phyloP scores from a whole-genome alignment of 2,113 vertebrate species.

The Siphamia tubifer region DNA sequence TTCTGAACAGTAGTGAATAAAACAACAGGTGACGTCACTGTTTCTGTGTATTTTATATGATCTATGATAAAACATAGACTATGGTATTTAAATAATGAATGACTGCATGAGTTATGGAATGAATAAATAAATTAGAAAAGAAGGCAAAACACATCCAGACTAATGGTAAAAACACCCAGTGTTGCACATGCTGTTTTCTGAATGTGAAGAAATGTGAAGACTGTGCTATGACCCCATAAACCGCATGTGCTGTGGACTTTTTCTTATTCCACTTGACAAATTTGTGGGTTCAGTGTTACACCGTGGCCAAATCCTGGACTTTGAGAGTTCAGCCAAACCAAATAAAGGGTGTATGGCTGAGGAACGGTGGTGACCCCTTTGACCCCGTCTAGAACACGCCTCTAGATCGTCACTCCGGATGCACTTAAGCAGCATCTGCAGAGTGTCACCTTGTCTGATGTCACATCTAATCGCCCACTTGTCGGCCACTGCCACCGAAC shows the following conservation, averaged over 20 bases:
- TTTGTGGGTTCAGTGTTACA: slow-evolving; percentile 57
- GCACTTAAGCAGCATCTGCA: background rate
- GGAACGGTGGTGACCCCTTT: slow-evolving; percentile 43
- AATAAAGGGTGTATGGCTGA: slow-evolving; percentile 50
- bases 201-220: slow-evolving; percentile 53
- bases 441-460: slow-evolving; percentile 34
- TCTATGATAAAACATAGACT: no score
- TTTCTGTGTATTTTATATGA: no score
- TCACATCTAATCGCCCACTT: slow-evolving; percentile 7
- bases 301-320: slow-evolving; percentile 58
- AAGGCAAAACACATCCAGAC: slow-evolving; percentile 45
- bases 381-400: slow-evolving; percentile 41
- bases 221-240: slow-evolving; percentile 64
- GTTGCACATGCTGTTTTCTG: slow-evolving; percentile 25
- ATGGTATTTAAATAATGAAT: background rate
- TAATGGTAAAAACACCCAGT: slow-evolving; percentile 68
- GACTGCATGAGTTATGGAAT: background rate
- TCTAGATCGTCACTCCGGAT: slow-evolving; percentile 16
- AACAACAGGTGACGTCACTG: no score
- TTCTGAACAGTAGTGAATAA: no score
- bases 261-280: slow-evolving; percentile 66
- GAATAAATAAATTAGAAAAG: slow-evolving; percentile 26
- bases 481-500: slow-evolving; percentile 6
- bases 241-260: slow-evolving; percentile 41
- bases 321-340: slow-evolving; percentile 74